A percentile compares a stretch with the other conserved stretches of the same genome.
Conservation (phyloP, 2,797 vertebrate genomes). For the Sebastiscus albofasciatus region DNA sequence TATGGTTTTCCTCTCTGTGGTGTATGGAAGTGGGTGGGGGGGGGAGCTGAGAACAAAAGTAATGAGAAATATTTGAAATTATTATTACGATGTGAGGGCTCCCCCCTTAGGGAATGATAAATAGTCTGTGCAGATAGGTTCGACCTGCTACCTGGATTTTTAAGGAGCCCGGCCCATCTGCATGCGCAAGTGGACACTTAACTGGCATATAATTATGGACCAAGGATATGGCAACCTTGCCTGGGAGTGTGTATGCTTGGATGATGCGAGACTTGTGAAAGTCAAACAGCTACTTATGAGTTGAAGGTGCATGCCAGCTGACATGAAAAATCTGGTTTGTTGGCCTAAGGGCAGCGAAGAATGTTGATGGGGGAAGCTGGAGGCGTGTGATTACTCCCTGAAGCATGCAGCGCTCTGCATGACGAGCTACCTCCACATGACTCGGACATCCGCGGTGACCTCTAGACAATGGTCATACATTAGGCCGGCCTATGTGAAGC, state of each 20-base stretch:
- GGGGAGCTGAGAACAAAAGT: slow-evolving; percentile 44
- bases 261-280: slow-evolving; percentile 87
- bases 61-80: slow-evolving; percentile 64
- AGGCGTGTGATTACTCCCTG: slow-evolving; percentile 80
- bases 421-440: slow-evolving; percentile 75
- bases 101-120: slow-evolving; percentile 62
- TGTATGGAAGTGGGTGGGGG: background rate
- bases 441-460: slow-evolving; percentile 79
- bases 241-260: slow-evolving; percentile 75
- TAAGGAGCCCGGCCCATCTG: slow-evolving; percentile 79
- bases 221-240: slow-evolving; percentile 87
- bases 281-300: slow-evolving; percentile 88
- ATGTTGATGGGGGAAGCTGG: slow-evolving; percentile 80
- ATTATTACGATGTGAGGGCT: slow-evolving; percentile 57
- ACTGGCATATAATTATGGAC: slow-evolving; percentile 84
- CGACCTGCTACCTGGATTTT: slow-evolving; percentile 73
- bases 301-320: slow-evolving; percentile 85
- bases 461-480: slow-evolving; percentile 77
- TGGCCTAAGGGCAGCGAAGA: slow-evolving; percentile 82
- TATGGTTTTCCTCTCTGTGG: background rate
- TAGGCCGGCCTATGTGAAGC: slow-evolving; percentile 52
- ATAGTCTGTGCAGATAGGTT: slow-evolving; percentile 59
- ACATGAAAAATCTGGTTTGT: slow-evolving; percentile 87
- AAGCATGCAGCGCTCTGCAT: slow-evolving; percentile 76
- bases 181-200: slow-evolving; percentile 83